phyloP scores from a whole-genome alignment of 2,797 vertebrate species.

The Gallirallus australis region DNA sequence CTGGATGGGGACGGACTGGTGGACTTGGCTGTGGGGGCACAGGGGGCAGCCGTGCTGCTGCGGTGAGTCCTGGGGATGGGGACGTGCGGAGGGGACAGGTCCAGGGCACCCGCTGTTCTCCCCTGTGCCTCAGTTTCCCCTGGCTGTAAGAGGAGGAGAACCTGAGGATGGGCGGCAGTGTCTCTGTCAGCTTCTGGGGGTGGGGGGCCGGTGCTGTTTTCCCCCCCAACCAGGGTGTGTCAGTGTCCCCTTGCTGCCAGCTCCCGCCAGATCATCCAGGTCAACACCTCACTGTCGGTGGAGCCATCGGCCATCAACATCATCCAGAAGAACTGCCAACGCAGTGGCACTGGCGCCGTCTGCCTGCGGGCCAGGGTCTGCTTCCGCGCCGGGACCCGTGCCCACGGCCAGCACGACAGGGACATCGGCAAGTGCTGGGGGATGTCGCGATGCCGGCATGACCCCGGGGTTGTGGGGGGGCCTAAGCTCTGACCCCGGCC shows the following conservation, averaged over 20 bases:
- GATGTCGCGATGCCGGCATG: no score
- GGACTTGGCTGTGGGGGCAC: conserved; percentile 92
- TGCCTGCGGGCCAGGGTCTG: not conserved
- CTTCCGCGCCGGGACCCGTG: not conserved
- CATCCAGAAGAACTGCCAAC: not conserved
- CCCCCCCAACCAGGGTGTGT: not conserved
- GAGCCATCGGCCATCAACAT: not conserved
- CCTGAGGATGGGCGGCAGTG: no score
- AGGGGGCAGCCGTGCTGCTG: conserved; percentile 88
- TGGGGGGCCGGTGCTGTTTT: not conserved
- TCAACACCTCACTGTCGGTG: not conserved
- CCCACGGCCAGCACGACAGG: not conserved
- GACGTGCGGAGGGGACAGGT: not conserved
- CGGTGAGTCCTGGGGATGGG: conserved; percentile 77
- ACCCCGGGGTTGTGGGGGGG: no score
- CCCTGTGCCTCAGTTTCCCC: not conserved
- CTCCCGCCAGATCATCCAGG: not conserved
- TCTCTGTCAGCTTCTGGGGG: not conserved
- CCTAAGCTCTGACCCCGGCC: accelerated
- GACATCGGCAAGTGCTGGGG: not conserved
- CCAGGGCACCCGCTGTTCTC: not conserved
- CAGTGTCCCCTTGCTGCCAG: not conserved
- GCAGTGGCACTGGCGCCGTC: not conserved
- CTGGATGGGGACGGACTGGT: conserved; percentile 90
- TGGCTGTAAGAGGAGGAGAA: not conserved